These are phyloP conservation scores for Panagrolaimus sp. DNA, from an alignment of 1,140 invertebrate genomes.

Conservation along the genomic window DNA sequence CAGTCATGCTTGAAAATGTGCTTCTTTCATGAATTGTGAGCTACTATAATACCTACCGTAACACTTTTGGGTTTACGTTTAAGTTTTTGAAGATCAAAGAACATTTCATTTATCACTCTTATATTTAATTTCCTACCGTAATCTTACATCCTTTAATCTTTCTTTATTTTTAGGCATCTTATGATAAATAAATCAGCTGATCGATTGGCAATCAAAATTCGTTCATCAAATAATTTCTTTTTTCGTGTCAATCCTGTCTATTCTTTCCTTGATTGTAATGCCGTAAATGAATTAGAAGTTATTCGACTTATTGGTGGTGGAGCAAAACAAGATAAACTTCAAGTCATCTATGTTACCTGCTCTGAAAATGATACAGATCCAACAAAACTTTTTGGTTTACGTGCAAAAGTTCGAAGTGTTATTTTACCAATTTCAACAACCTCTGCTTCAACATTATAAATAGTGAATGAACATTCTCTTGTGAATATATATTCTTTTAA, in stretches of 20 bases:
- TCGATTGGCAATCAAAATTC: constrained; percentile 35
- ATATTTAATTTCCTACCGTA: too few relatives aligned
- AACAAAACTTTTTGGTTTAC: constrained; percentile 25
- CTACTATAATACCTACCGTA: too few relatives aligned
- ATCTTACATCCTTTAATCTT: neutral
- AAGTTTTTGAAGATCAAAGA: too few relatives aligned
- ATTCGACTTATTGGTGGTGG: constrained; percentile 36
- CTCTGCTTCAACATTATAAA: neutral
- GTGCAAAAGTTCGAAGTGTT: constrained; percentile 33
- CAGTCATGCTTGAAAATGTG: too few relatives aligned
- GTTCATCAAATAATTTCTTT: constrained; percentile 29
- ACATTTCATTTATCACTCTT: too few relatives aligned
- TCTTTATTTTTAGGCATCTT: constrained; percentile 29
- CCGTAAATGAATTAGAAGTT: constrained; percentile 27
- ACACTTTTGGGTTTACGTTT: too few relatives aligned
- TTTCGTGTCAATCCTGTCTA: constrained; percentile 41
- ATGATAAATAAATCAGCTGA: constrained; percentile 35
- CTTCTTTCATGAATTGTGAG: too few relatives aligned
- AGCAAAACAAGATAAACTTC: constrained; percentile 27
- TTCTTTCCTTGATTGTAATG: constrained; percentile 27
- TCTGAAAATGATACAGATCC: constrained; percentile 31
- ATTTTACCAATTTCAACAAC: constrained; percentile 27
- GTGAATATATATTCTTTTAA: too few relatives aligned
- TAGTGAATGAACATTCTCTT: too few relatives aligned
- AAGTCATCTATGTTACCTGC: constrained; percentile 30